Percentiles rank a stretch among this genome's conserved stretches.
Evolutionary conservation across 1,140 invertebrate genomes (phyloP).

Genomic region (Aporrectodea caliginosa): DNA sequence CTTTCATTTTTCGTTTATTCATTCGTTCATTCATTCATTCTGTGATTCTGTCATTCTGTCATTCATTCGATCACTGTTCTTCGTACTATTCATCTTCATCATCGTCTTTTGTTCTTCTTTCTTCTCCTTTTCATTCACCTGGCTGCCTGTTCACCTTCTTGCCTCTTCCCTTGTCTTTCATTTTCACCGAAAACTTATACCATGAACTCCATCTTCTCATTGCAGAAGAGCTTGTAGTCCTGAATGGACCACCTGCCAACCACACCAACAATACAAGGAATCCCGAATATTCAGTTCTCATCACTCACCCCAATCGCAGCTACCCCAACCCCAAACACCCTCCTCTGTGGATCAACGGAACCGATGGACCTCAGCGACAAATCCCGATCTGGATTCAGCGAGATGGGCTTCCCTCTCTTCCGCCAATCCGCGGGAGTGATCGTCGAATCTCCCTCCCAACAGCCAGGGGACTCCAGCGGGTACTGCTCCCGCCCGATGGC

Average conservation of each 20-base stretch:
- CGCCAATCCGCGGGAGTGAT: neutral
- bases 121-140: no score
- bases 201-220: neutral
- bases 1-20: neutral
- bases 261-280: no score
- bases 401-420: neutral
- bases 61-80: neutral
- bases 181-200: neutral
- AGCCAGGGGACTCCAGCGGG: neutral
- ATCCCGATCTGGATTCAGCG: neutral
- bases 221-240: neutral
- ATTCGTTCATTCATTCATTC: neutral
- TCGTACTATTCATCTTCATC: no score
- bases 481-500: neutral
- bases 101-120: no score
- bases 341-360: no score
- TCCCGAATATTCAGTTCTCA: neutral
- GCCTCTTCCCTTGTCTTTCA: no score
- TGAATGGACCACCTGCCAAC: neutral
- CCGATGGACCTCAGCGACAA: conserved; percentile 1
- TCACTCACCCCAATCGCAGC: neutral
- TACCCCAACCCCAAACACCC: neutral
- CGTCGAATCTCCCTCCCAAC: neutral
- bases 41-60: neutral
- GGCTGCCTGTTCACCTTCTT: no score